phyloP scores from a whole-genome alignment of 2,888 invertebrate genomes.

The Drosophila prolongata region DNA sequence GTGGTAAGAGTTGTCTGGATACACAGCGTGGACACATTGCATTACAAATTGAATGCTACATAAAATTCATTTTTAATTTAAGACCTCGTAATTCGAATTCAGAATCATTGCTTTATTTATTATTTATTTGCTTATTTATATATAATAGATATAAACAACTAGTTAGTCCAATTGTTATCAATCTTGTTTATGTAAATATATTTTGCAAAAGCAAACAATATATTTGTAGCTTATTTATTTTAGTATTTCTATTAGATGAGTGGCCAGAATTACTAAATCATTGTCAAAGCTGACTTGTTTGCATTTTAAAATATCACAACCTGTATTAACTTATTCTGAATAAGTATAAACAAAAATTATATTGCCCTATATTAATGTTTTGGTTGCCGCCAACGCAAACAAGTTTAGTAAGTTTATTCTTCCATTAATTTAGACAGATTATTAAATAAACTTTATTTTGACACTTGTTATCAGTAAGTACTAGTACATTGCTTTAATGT shows the following conservation, averaged over 20 bases:
- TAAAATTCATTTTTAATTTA: no score
- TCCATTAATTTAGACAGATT: background rate
- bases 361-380: conserved; percentile 2
- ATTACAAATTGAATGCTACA: no score
- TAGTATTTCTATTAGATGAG: background rate
- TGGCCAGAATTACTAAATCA: background rate
- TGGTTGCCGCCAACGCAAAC: conserved; percentile 16
- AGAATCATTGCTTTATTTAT: no score
- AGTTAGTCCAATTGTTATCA: no score
- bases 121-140: no score
- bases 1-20: no score
- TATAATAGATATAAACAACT: no score
- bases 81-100: no score
- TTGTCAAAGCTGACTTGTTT: background rate
- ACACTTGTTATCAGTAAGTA: background rate
- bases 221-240: background rate
- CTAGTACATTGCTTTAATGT: background rate
- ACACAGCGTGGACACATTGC: no score
- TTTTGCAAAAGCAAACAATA: background rate
- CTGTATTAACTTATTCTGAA: background rate
- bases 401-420: conserved; percentile 4
- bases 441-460: conserved; percentile 1
- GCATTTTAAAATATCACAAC: background rate
- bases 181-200: background rate
- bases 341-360: background rate